These are phyloP conservation scores for Trichonephila clavata DNA, from an alignment of 1,140 invertebrate genomes.

Conservation along the genomic window DNA sequence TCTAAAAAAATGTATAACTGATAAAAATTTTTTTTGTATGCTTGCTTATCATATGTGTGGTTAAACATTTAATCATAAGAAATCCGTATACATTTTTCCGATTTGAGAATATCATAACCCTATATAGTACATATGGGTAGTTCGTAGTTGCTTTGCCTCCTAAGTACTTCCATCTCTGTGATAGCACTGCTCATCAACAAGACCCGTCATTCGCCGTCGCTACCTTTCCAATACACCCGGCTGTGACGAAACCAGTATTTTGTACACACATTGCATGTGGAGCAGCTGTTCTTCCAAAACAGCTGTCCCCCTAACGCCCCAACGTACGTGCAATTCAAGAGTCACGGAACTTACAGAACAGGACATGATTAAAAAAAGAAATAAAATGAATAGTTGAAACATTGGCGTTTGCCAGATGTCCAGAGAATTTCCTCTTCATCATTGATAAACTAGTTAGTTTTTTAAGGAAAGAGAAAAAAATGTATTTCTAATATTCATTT, in stretches of 20 bases:
- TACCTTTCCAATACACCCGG: not conserved
- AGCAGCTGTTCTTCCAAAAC: conserved; percentile 37
- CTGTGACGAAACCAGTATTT: conserved; percentile 38
- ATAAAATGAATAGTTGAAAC: conserved; percentile 69
- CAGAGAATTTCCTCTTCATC: not conserved
- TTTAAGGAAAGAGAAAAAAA: not conserved
- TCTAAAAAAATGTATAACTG: no score
- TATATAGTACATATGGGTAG: no score
- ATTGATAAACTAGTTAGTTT: conserved; percentile 31
- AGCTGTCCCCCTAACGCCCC: conserved; percentile 58
- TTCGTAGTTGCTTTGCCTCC: no score
- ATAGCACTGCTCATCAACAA: not conserved
- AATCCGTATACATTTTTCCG: no score
- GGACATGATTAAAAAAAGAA: conserved; percentile 59
- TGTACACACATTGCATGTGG: conserved; percentile 13
- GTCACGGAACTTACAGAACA: conserved; percentile 67
- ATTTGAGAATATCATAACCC: no score
- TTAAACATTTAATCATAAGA: no score
- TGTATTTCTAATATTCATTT: no score
- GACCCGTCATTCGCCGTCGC: not conserved
- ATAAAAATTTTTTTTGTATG: no score
- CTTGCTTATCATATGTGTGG: no score
- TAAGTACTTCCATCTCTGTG: no score
- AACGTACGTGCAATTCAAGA: conserved; percentile 71
- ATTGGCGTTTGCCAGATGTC: conserved; percentile 72